Percentiles rank a stretch among this genome's conserved stretches.
phyloP scores from a whole-genome alignment of 2,888 invertebrate species.

The Andrena praecox region DNA sequence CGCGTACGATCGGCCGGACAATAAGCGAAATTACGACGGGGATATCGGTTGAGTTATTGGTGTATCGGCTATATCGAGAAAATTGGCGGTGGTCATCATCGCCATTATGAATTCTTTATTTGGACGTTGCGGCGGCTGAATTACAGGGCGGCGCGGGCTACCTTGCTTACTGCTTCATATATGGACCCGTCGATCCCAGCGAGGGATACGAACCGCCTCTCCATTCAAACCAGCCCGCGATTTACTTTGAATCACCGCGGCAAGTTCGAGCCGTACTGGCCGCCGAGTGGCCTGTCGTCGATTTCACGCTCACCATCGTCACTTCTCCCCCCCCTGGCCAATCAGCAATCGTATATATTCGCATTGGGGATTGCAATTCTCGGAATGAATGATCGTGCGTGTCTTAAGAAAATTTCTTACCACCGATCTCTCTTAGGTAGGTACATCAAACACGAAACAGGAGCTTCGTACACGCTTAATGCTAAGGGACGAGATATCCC shows the following conservation, averaged over 20 bases:
- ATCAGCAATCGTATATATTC: not conserved
- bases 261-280: not conserved
- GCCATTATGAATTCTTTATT: conserved; percentile 85
- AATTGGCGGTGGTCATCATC: conserved; percentile 84
- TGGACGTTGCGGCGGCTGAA: conserved; percentile 82
- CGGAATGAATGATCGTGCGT: no score
- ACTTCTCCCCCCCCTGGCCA: not conserved
- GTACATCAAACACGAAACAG: no score
- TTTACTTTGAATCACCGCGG: not conserved
- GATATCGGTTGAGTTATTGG: conserved; percentile 79
- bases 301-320: conserved; percentile 9
- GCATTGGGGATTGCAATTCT: no score
- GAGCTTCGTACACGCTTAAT: no score
- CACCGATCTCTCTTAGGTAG: no score
- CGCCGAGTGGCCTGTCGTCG: not conserved
- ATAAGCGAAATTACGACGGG: conserved; percentile 72
- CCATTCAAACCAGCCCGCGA: conserved; percentile 40
- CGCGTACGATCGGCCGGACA: conserved; percentile 57
- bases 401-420: no score
- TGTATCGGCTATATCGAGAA: conserved; percentile 82
- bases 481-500: no score
- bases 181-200: conserved; percentile 74
- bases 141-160: conserved; percentile 83
- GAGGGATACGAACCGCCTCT: conserved; percentile 75
- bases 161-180: conserved; percentile 84